Conservation (phyloP, 1,140 invertebrate genomes). For the Uloborus diversus region DNA sequence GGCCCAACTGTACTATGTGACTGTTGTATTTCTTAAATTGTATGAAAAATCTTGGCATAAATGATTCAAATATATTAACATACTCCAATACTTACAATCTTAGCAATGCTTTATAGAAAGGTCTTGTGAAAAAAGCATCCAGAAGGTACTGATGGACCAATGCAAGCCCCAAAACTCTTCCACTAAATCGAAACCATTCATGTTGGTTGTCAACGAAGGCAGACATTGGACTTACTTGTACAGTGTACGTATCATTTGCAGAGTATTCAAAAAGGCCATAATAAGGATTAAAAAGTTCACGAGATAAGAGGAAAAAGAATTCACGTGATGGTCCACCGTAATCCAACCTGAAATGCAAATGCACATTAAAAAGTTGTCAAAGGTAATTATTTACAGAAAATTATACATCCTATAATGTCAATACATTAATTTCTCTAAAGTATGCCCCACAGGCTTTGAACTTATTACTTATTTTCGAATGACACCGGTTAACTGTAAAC, state of each 20-base stretch:
- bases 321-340: slow-evolving; percentile 96
- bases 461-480: no score
- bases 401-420: no score
- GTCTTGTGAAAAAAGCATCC: slow-evolving; percentile 96
- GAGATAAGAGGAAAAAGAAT: slow-evolving; percentile 95
- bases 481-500: no score
- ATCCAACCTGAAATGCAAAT: slow-evolving; percentile 73
- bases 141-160: slow-evolving; percentile 95
- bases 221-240: slow-evolving; percentile 97
- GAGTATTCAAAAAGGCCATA: slow-evolving; percentile 98
- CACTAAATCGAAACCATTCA: slow-evolving; percentile 97
- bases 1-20: not conserved
- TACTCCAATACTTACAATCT: slow-evolving; percentile 72
- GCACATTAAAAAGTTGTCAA: no score
- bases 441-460: no score
- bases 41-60: no score
- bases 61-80: not conserved
- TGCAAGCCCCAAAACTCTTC: slow-evolving; percentile 90
- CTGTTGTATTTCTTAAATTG: not conserved
- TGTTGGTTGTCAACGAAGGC: slow-evolving; percentile 98
- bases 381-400: no score
- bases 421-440: no score
- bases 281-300: slow-evolving; percentile 97
- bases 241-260: slow-evolving; percentile 96
- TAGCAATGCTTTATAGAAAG: slow-evolving; percentile 94